These are phyloP conservation scores for Catharus fuscescens DNA, from an alignment of 2,113 vertebrate species.

Conservation along the genomic window DNA sequence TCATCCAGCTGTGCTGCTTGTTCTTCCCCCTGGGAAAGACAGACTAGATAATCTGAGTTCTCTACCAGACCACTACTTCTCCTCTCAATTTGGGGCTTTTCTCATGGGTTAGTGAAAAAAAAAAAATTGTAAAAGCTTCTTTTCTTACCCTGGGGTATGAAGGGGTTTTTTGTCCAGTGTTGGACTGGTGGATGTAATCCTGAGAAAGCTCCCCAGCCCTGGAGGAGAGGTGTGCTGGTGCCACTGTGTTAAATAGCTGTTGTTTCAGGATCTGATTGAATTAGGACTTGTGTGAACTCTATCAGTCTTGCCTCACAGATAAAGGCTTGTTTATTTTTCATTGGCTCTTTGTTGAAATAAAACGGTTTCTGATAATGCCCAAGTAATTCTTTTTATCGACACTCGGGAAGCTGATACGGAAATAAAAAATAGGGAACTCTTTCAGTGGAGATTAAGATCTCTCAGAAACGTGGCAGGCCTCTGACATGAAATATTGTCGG, in stretches of 20 bases:
- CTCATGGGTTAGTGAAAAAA: neutral
- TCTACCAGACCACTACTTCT: neutral
- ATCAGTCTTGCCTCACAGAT: constrained; percentile 69
- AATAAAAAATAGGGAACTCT: constrained; percentile 74
- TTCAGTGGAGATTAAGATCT: constrained; percentile 79
- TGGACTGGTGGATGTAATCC: neutral
- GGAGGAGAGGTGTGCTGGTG: neutral
- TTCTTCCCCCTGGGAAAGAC: neutral
- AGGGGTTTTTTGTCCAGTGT: neutral
- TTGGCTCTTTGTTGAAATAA: constrained; percentile 71
- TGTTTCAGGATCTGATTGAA: constrained; percentile 73
- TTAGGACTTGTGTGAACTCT: constrained; percentile 59
- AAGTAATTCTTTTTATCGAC: constrained; percentile 81
- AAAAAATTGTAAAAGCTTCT: neutral
- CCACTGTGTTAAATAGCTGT: neutral
- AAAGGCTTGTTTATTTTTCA: constrained; percentile 77
- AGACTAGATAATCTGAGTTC: neutral
- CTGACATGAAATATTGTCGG: constrained; percentile 6
- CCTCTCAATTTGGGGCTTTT: neutral
- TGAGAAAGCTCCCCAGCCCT: neutral
- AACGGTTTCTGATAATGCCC: constrained; percentile 76
- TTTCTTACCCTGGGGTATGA: neutral
- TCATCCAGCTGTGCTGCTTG: neutral
- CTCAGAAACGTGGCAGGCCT: constrained; percentile 17
- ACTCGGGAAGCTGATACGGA: constrained; percentile 68